phyloP scores from a whole-genome alignment of 2,113 vertebrate species.

The Syrmaticus mikado region DNA sequence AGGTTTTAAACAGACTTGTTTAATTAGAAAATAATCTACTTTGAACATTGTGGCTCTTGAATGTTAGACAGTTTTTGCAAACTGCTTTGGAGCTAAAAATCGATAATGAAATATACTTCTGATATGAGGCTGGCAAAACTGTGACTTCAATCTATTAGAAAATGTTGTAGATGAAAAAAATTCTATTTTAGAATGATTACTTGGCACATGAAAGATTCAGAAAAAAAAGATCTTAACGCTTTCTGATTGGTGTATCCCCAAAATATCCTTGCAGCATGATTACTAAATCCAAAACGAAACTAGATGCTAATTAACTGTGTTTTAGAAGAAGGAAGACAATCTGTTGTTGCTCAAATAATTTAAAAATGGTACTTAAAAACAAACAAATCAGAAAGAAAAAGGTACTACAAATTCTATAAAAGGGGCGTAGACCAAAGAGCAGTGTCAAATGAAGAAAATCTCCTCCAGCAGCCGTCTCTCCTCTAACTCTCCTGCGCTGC shows the following conservation, averaged over 20 bases:
- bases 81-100: slow-evolving; percentile 45
- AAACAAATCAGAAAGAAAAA: slow-evolving; percentile 19
- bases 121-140: slow-evolving; percentile 50
- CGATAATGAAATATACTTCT: slow-evolving; percentile 54
- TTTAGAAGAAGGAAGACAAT: slow-evolving; percentile 43
- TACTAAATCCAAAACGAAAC: slow-evolving; percentile 23
- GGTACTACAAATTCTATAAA: slow-evolving; percentile 4
- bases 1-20: slow-evolving; percentile 52
- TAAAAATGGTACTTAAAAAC: slow-evolving; percentile 40
- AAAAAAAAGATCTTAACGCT: not conserved
- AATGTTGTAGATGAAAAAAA: not conserved
- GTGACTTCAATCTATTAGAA: slow-evolving; percentile 36
- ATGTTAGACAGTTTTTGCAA: slow-evolving; percentile 44
- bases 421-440: not conserved
- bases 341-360: slow-evolving; percentile 66
- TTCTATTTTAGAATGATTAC: slow-evolving; percentile 52
- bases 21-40: slow-evolving; percentile 56
- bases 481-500: slow-evolving; percentile 78
- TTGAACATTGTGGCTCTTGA: slow-evolving; percentile 22
- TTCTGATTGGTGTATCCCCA: slow-evolving; percentile 22
- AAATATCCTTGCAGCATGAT: slow-evolving; percentile 12
- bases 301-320: not conserved
- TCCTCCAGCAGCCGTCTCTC: slow-evolving; percentile 93
- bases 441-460: slow-evolving; percentile 93
- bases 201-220: slow-evolving; percentile 42